Evolutionary conservation across 2,113 vertebrate species (phyloP).

Genomic region (Scopus umbretta): DNA sequence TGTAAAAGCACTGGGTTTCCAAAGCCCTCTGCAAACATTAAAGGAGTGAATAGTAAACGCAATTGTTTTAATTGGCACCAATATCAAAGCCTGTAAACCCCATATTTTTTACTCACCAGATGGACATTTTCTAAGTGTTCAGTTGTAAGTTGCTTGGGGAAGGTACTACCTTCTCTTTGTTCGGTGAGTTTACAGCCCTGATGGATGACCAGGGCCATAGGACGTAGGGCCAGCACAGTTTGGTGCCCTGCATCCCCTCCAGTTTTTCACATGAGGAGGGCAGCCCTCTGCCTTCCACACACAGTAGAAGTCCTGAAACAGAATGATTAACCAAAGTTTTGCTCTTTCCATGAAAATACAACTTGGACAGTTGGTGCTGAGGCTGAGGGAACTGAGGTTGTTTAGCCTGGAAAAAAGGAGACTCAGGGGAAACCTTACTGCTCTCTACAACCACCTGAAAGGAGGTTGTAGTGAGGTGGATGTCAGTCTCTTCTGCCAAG

Average conservation of each 20-base stretch:
- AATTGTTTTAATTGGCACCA: slow-evolving; percentile 13
- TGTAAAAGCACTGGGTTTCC: not conserved
- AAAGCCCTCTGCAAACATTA: slow-evolving; percentile 1
- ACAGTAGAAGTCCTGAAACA: not conserved
- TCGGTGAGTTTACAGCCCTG: not conserved
- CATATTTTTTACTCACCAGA: not conserved
- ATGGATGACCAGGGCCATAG: not conserved
- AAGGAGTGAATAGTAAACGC: not conserved
- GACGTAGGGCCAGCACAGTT: not conserved
- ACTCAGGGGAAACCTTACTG: too few species aligned
- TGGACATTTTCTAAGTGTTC: not conserved
- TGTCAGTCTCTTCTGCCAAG: too few species aligned
- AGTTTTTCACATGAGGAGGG: not conserved
- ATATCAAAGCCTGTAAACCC: not conserved
- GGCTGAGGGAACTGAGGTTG: too few species aligned
- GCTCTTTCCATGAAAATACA: not conserved
- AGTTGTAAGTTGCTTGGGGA: not conserved
- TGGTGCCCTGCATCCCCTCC: not conserved
- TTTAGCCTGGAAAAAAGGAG: too few species aligned
- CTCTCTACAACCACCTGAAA: too few species aligned
- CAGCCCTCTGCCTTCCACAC: not conserved
- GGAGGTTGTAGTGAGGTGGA: too few species aligned
- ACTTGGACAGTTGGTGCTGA: not conserved
- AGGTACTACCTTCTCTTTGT: not conserved
- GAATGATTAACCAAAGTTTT: not conserved